Evolutionary conservation across 2,113 vertebrate genomes (phyloP), one percentile per base, ranked within the genome.

Genomic region (Noctilio leporinus): DNA sequence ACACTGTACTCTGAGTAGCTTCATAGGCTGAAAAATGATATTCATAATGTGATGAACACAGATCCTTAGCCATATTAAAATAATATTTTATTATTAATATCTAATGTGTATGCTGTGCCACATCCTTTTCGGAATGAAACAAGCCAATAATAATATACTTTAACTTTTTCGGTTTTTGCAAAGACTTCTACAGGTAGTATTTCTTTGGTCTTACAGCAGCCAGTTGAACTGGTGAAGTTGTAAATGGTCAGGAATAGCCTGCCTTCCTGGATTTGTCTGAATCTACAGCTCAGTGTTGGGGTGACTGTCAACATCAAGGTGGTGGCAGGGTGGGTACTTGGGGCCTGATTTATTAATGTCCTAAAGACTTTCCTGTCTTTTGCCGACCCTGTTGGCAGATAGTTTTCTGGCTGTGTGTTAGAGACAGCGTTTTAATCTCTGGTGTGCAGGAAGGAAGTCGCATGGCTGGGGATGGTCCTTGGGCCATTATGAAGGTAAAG

Each of bases 401-500:
- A 38, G 62, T 14, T 43, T n/a, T 78, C 24, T 51, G 77, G 49
- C 4, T 11, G 53, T 0, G 0, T 7, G 16, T 40, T 49, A 40
- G 8, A n/a, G 67, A 67, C 11, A 35, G 73, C 8, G 8, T 11
- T 20, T 20, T 45, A 35, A 65, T 69, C 55, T 40, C 75, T 3
- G 45, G 47, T 19, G 9, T 0, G 11, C 16, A 19, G 45, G 47
- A 88, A 59, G 4, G 49, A 22, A 65, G 51, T n/a, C 43, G 45
- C n/a, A 2, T 5, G 70, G 40, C 76, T 17, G 28, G 43, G 40
- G 19, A 11, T 38, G 20, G 51, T 76, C 70, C 84, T 93, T 11
- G 2, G 70, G 55, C 77, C 40, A 49, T 86, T 28, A 9, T 57
- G 53, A 96, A 95, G 57, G 69, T 65, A 64, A 91, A 59, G 22